Conservation (phyloP, 1,140 invertebrate species). For the Caerostris extrusa region DNA sequence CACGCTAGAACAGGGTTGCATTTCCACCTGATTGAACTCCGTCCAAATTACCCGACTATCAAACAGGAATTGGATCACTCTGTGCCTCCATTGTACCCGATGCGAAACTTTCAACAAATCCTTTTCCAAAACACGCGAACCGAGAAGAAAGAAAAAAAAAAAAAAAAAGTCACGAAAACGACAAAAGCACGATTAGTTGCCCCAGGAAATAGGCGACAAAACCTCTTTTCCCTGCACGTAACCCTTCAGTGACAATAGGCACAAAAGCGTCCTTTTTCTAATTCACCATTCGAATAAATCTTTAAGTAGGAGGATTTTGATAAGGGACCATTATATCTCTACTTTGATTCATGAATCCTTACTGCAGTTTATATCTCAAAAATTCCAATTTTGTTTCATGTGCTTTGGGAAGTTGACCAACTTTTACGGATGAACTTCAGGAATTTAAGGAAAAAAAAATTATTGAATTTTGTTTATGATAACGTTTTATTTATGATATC, state of each 20-base stretch:
- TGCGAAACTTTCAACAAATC: neutral
- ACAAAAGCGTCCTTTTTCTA: too few species aligned
- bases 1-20: neutral
- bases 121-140: neutral
- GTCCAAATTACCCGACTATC: neutral
- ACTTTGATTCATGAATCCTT: too few species aligned
- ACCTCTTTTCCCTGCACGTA: neutral
- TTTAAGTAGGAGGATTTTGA: too few species aligned
- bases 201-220: neutral
- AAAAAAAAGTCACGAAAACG: neutral
- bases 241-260: neutral
- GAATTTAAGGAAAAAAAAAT: too few species aligned
- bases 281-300: too few species aligned
- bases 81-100: neutral
- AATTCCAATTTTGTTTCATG: too few species aligned
- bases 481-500: too few species aligned
- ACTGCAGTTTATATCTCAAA: too few species aligned
- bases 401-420: too few species aligned
- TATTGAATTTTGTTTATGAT: too few species aligned
- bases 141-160: neutral
- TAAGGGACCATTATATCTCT: too few species aligned
- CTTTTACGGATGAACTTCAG: too few species aligned
- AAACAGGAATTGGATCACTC: neutral
- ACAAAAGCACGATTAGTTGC: conserved; percentile 20
- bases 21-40: neutral